A percentile compares a stretch with the other conserved stretches of the same genome.
phyloP scores from a whole-genome alignment of 1,140 invertebrate species.

The Cherax destructor region DNA sequence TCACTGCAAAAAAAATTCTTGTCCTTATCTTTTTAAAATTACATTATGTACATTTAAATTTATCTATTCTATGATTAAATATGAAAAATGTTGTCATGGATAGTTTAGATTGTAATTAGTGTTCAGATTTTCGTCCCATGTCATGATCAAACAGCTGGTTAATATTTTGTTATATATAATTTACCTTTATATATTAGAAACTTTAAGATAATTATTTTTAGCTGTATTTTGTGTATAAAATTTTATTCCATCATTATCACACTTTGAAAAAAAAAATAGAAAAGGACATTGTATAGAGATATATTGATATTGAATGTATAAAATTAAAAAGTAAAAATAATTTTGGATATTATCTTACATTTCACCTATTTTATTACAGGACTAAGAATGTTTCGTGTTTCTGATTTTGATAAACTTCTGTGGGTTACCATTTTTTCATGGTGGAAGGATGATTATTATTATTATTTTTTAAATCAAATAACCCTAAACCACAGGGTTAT shows the following conservation, averaged over 20 bases:
- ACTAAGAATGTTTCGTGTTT: too few species aligned
- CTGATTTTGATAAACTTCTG: too few species aligned
- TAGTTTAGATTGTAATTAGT: background rate
- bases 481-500: too few species aligned
- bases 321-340: slow-evolving; percentile 7
- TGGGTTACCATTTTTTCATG: too few species aligned
- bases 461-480: too few species aligned
- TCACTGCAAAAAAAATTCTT: background rate
- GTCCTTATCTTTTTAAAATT: background rate
- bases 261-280: slow-evolving; percentile 12
- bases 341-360: background rate
- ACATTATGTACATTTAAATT: background rate
- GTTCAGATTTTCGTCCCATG: slow-evolving; percentile 21
- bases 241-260: slow-evolving; percentile 15
- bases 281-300: slow-evolving; percentile 19
- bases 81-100: background rate
- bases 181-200: background rate
- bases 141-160: slow-evolving; percentile 28
- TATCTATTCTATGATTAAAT: background rate
- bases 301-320: slow-evolving; percentile 35
- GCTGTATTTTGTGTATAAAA: slow-evolving; percentile 35
- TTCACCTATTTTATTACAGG: background rate
- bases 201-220: slow-evolving; percentile 26
- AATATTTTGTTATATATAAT: slow-evolving; percentile 25
- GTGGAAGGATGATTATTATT: too few species aligned